phyloP scores from a whole-genome alignment of 2,888 invertebrate species.

The Erannis defoliaria region DNA sequence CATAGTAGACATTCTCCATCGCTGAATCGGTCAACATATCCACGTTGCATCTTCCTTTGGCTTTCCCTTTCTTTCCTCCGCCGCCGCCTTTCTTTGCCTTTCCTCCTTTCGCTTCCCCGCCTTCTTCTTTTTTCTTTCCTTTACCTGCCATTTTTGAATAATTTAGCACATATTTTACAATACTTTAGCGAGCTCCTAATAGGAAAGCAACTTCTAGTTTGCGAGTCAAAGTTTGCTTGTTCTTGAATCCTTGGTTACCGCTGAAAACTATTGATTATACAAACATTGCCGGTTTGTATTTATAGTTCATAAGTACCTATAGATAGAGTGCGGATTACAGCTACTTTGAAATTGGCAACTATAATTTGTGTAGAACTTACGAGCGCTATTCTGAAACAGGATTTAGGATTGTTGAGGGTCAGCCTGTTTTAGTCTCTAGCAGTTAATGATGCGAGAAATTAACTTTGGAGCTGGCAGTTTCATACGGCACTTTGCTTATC shows the following conservation, averaged over 20 bases:
- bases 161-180: no score
- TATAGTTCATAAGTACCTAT: not conserved
- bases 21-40: conserved; percentile 96
- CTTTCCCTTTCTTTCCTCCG: conserved; percentile 83
- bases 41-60: conserved; percentile 90
- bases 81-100: conserved; percentile 81
- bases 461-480: conserved; percentile 10
- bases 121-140: conserved; percentile 74
- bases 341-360: not conserved
- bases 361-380: conserved; percentile 7
- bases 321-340: not conserved
- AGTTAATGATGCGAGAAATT: conserved; percentile 29
- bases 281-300: conserved; percentile 13
- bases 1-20: conserved; percentile 97
- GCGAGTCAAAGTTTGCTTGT: conserved; percentile 30
- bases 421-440: not conserved
- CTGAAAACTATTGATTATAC: conserved; percentile 55
- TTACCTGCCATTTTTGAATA: conserved; percentile 65
- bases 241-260: conserved; percentile 36
- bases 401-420: conserved; percentile 6
- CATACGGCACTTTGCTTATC: conserved; percentile 3
- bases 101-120: conserved; percentile 76
- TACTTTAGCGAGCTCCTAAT: no score
- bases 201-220: conserved; percentile 18
- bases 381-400: conserved; percentile 15